These are phyloP conservation scores for Chaetops frenatus DNA, from an alignment of 2,113 vertebrate genomes.

Conservation along the genomic window DNA sequence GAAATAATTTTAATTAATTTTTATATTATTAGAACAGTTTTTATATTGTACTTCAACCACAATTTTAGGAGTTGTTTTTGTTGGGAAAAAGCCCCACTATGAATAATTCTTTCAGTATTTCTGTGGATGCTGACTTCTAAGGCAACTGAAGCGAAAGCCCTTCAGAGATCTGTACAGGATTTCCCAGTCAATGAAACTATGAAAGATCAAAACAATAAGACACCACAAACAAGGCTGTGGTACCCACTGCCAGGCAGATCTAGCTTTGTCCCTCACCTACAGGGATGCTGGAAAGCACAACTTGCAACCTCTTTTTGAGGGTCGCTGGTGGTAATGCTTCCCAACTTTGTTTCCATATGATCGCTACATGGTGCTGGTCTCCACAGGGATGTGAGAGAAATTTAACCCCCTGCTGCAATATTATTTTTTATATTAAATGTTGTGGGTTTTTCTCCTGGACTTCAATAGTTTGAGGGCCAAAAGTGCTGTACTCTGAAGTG, in stretches of 20 bases:
- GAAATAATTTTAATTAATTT: not conserved
- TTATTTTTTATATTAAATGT: not conserved
- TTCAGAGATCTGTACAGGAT: not conserved
- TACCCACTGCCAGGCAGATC: not conserved
- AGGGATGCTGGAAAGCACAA: not conserved
- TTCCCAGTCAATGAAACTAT: not conserved
- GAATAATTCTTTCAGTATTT: not conserved
- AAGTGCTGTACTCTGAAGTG: not conserved
- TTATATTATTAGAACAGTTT: not conserved
- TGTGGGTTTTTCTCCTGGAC: not conserved
- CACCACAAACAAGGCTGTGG: fast-evolving
- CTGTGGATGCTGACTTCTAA: not conserved
- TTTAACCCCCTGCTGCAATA: not conserved
- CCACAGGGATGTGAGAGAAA: not conserved
- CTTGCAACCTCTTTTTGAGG: not conserved
- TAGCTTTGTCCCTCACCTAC: not conserved
- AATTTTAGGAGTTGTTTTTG: not conserved
- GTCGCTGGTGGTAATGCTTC: not conserved
- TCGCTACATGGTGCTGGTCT: fast-evolving
- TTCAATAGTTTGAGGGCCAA: not conserved
- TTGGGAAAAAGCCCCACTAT: not conserved
- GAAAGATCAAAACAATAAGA: not conserved
- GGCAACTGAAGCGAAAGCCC: not conserved
- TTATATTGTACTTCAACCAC: not conserved
- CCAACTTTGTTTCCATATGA: not conserved